Evolutionary conservation across 2,113 vertebrate species (phyloP), one percentile per base, ranked within the genome.

Genomic region (Polyodon spathula): DNA sequence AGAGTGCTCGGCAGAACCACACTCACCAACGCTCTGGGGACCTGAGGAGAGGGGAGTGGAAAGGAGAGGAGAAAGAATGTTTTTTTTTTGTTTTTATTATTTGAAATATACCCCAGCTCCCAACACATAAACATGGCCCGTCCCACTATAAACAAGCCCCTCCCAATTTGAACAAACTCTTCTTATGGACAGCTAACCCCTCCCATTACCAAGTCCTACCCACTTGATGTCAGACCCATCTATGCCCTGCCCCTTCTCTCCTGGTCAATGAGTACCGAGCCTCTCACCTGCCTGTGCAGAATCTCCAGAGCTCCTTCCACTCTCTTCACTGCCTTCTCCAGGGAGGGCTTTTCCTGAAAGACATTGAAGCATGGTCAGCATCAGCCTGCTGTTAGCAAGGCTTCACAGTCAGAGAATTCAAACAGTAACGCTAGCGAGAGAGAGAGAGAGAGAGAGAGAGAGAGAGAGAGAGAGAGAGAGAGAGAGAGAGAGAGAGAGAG

Each of bases 1-100:
- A 76, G 77, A 68, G 64, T 57, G 39, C 71, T 70, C 83, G 80
- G 86, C 41, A 83, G 76, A 1, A 64, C 68, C 9, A 80, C 73
- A 58, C 81, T 78, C 65, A 85, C 72, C 60, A 88, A 71, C 40
- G 79, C 70, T 14, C 1, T 68, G 59, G 40, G 64, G 63, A 85
- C 12, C 86, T 88, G 73, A 37, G 68, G 68, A 73, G 15, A 53
- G 15, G 48, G 6, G n/a, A n/a, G n/a, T n/a, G n/a, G n/a, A n/a
- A n/a, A n/a, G n/a, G n/a, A n/a, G n/a, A n/a, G n/a, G n/a, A n/a
- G n/a, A n/a, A n/a, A n/a, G n/a, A n/a, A n/a, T n/a, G n/a, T n/a
- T n/a, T n/a, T n/a, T n/a, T n/a, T n/a, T n/a, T n/a, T n/a, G n/a
- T n/a, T n/a, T n/a, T n/a, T n/a, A n/a, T n/a, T n/a, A n/a, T n/a